A percentile compares a stretch with the other conserved stretches of the same genome.
phyloP scores from a whole-genome alignment of 2,888 invertebrate genomes.

The Dolichopus griseipennis region DNA sequence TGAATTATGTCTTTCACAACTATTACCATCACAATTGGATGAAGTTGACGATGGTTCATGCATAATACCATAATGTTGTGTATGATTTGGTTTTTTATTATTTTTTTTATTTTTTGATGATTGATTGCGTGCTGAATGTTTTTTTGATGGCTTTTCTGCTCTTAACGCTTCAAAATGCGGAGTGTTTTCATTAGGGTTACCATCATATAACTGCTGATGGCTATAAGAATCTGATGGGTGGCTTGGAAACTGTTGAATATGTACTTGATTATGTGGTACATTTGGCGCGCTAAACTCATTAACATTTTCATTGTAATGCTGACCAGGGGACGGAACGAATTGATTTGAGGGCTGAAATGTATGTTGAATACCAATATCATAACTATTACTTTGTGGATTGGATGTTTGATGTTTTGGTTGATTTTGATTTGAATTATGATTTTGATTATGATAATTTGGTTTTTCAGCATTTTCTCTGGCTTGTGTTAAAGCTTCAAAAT shows the following conservation, averaged over 20 bases:
- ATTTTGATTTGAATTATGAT: not conserved
- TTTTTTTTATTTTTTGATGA: not conserved
- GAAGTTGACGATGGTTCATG: not conserved
- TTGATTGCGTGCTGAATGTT: not conserved
- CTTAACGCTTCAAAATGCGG: constrained; percentile 14
- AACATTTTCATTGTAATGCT: not conserved
- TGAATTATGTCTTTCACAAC: not conserved
- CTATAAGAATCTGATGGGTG: not conserved
- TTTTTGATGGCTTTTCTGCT: not conserved
- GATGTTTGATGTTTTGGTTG: not conserved
- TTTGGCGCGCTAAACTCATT: not conserved
- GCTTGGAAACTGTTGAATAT: not conserved
- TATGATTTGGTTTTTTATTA: not conserved
- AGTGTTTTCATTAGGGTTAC: not conserved
- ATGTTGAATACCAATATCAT: not conserved
- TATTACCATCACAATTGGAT: not conserved
- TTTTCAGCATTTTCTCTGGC: not conserved
- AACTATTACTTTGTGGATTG: not conserved
- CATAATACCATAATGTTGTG: not conserved
- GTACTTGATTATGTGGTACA: not conserved
- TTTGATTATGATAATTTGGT: not conserved
- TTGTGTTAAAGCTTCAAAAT: constrained; percentile 10
- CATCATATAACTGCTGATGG: not conserved
- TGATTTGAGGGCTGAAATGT: not conserved
- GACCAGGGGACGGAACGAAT: not conserved